Evolutionary conservation across 2,888 invertebrate species (phyloP).

Genomic region (Trichopria drosophilae): DNA sequence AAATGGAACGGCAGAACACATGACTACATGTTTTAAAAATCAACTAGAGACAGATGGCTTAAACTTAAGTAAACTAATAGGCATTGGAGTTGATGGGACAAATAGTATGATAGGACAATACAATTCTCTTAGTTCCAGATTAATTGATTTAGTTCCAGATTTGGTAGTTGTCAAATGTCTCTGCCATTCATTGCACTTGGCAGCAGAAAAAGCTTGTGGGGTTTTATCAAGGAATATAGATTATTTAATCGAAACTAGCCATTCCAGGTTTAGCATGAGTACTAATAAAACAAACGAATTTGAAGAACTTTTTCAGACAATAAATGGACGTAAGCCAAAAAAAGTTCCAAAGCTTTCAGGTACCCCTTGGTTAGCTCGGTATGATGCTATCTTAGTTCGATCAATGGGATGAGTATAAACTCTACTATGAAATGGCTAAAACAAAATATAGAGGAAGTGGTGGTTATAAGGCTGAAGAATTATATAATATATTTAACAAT

Average conservation of each 20-base stretch:
- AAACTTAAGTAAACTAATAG: slow-evolving; percentile 34
- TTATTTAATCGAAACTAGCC: too few species aligned
- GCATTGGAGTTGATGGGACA: slow-evolving; percentile 38
- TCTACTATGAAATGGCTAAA: slow-evolving; percentile 42
- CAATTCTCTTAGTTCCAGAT: slow-evolving; percentile 37
- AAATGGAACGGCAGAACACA: slow-evolving; percentile 28
- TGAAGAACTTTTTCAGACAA: too few species aligned
- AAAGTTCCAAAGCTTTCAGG: slow-evolving; percentile 24
- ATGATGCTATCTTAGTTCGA: slow-evolving; percentile 16
- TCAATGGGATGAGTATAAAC: slow-evolving; percentile 44
- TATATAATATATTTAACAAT: slow-evolving; percentile 31
- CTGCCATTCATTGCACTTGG: too few species aligned
- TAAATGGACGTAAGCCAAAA: too few species aligned
- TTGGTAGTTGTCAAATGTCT: too few species aligned
- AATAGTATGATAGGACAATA: slow-evolving; percentile 37
- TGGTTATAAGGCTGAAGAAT: slow-evolving; percentile 30
- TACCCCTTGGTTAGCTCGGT: slow-evolving; percentile 24
- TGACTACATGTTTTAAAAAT: slow-evolving; percentile 17
- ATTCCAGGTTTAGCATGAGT: too few species aligned
- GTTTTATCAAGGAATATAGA: too few species aligned
- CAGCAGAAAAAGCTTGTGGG: too few species aligned
- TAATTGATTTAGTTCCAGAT: too few species aligned
- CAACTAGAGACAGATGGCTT: slow-evolving; percentile 33
- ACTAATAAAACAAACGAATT: too few species aligned
- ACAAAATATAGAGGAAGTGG: slow-evolving; percentile 32